Conservation (phyloP, 2,888 invertebrate species). For the Graphium colonna region DNA sequence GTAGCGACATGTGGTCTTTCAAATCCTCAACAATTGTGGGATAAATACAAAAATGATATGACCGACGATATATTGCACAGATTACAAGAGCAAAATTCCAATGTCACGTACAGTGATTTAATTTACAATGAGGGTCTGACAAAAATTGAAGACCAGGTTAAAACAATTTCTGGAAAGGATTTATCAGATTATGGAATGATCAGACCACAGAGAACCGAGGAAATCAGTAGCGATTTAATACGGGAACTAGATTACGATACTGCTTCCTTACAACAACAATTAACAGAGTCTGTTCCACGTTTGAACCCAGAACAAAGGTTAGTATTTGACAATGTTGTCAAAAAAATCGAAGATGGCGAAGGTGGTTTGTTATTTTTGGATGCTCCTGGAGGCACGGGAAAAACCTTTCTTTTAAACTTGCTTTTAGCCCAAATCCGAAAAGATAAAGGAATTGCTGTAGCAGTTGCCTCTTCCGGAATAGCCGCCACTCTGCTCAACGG, state of each 20-base stretch:
- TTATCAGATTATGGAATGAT: background rate
- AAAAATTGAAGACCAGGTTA: no score
- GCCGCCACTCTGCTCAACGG: background rate
- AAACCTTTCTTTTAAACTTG: no score
- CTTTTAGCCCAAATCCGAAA: conserved; percentile 25
- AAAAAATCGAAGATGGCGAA: conserved; percentile 23
- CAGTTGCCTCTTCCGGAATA: conserved; percentile 25
- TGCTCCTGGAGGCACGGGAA: no score
- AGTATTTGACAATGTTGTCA: conserved; percentile 23
- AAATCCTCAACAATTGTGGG: conserved; percentile 27
- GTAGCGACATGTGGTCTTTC: conserved; percentile 28
- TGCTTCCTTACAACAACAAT: background rate
- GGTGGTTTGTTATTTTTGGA: conserved; percentile 26
- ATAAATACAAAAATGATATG: conserved; percentile 26
- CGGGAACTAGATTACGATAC: no score
- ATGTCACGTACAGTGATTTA: background rate
- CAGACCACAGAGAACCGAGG: no score
- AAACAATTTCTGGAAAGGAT: background rate
- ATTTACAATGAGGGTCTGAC: background rate
- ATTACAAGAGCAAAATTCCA: background rate
- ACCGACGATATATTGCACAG: conserved; percentile 19
- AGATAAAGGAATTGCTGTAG: conserved; percentile 28
- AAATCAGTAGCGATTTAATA: conserved; percentile 8
- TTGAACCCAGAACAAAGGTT: conserved; percentile 25
- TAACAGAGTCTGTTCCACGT: conserved; percentile 18